Conservation (phyloP, 2,888 invertebrate species). For the Epiblema foenella region DNA sequence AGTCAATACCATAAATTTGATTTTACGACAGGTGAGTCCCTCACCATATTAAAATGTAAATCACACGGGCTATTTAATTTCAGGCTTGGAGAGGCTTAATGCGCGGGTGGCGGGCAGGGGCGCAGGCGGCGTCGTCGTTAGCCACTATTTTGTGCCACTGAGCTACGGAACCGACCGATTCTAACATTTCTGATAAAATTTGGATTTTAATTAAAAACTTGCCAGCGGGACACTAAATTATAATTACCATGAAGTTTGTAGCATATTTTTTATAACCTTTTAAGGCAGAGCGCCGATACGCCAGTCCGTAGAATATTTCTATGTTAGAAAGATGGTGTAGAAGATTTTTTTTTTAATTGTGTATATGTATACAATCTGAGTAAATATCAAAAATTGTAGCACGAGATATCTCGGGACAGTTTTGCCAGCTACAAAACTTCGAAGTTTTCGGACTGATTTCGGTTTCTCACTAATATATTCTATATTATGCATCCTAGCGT, state of each 20-base stretch:
- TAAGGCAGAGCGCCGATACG: too few relatives aligned
- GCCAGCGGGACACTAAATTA: neutral
- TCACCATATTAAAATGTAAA: conserved; percentile 83
- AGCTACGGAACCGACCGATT: conserved; percentile 18
- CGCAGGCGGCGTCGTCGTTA: conserved; percentile 31
- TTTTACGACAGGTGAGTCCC: conserved; percentile 80
- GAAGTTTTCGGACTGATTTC: too few relatives aligned
- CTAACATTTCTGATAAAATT: conserved; percentile 20
- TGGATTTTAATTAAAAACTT: conserved; percentile 22
- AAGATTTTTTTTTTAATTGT: too few relatives aligned
- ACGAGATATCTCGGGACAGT: too few relatives aligned
- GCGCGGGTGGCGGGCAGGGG: conserved; percentile 50
- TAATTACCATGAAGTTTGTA: neutral
- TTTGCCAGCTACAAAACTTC: too few relatives aligned
- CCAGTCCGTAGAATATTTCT: too few relatives aligned
- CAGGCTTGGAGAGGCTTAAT: conserved; percentile 77
- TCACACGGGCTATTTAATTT: conserved; percentile 82
- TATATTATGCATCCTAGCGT: too few relatives aligned
- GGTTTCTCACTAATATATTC: too few relatives aligned
- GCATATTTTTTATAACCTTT: neutral
- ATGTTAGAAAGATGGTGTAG: too few relatives aligned
- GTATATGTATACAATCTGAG: too few relatives aligned
- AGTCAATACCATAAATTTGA: conserved; percentile 79
- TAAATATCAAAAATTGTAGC: too few relatives aligned
- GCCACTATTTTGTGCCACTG: conserved; percentile 22